Evolutionary conservation across 2,888 invertebrate genomes (phyloP).

Genomic region (Volucella bombylans): DNA sequence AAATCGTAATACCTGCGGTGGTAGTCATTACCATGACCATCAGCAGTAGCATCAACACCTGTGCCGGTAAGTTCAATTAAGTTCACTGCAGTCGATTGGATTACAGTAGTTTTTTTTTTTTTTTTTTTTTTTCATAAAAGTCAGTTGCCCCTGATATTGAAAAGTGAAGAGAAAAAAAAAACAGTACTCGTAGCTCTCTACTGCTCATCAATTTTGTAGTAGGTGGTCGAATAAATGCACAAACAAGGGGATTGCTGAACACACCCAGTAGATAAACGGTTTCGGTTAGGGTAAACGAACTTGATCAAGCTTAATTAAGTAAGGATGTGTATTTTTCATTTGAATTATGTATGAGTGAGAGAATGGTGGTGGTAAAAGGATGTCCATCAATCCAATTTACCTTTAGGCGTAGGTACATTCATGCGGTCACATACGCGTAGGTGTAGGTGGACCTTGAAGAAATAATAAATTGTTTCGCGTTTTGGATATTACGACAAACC

Average conservation of each 20-base stretch:
- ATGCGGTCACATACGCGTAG: neutral
- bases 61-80: conserved; percentile 75
- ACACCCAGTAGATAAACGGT: conserved; percentile 70
- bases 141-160: conserved; percentile 64
- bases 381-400: conserved; percentile 19
- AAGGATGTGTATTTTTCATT: conserved; percentile 69
- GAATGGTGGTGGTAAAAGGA: conserved; percentile 11
- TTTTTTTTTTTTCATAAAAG: conserved; percentile 40
- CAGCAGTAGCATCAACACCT: conserved; percentile 72
- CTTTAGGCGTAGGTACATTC: conserved; percentile 5
- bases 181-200: neutral
- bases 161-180: conserved; percentile 21
- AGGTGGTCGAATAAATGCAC: conserved; percentile 33
- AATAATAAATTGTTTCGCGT: conserved; percentile 59
- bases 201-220: conserved; percentile 45
- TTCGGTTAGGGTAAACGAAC: conserved; percentile 69
- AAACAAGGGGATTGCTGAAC: conserved; percentile 46
- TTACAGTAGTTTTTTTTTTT: conserved; percentile 10
- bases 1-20: conserved; percentile 74
- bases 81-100: conserved; percentile 47
- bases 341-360: conserved; percentile 65
- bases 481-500: conserved; percentile 18
- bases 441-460: conserved; percentile 43
- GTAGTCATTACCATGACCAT: conserved; percentile 56
- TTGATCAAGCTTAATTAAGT: conserved; percentile 73